Conservation (phyloP, 2,888 invertebrate species). For the Azorinus chamasolen region DNA sequence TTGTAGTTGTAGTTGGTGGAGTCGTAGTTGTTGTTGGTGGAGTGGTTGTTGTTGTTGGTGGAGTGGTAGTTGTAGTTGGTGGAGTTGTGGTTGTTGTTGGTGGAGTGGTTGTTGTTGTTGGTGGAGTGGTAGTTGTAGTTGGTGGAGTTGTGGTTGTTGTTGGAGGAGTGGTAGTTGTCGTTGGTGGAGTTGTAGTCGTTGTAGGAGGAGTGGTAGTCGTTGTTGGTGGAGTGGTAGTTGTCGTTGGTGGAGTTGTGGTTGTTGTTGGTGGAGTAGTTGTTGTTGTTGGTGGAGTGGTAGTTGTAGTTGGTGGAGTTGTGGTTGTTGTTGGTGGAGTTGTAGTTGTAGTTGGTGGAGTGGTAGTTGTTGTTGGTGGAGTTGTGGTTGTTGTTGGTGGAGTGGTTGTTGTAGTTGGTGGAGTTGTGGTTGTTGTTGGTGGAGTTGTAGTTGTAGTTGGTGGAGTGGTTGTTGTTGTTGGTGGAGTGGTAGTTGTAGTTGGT, state of each 20-base stretch:
- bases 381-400: constrained; percentile 6
- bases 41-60: not conserved
- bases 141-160: constrained; percentile 8
- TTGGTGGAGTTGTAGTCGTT: constrained; percentile 6
- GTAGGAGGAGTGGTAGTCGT: constrained; percentile 8
- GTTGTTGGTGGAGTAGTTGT: not conserved
- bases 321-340: not conserved
- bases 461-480: not conserved
- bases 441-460: constrained; percentile 7
- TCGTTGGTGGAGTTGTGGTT: not conserved
- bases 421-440: not conserved
- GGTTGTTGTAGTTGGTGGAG: not conserved
- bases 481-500: not conserved
- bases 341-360: not conserved
- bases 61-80: not conserved
- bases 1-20: not conserved
- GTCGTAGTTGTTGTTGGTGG: constrained; percentile 2
- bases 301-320: constrained; percentile 1
- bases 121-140: not conserved
- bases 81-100: constrained; percentile 6
- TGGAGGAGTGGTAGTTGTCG: not conserved
- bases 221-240: not conserved
- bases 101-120: not conserved
- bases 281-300: constrained; percentile 7
- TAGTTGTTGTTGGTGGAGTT: constrained; percentile 4